These are phyloP conservation scores for Upupa epops DNA, from an alignment of 2,113 vertebrate species.

Conservation along the genomic window DNA sequence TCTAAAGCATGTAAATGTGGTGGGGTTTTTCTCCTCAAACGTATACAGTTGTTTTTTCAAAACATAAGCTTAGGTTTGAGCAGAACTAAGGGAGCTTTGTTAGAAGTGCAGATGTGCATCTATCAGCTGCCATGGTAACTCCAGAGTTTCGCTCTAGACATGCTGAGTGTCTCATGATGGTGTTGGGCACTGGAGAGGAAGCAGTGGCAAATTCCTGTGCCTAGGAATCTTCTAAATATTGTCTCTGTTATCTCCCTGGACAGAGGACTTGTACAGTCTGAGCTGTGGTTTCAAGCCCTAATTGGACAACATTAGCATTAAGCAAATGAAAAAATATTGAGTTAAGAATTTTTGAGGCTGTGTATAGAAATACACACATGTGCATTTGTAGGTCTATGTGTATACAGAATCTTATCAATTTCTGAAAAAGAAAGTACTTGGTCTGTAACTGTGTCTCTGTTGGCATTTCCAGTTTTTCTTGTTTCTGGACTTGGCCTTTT, in stretches of 20 bases:
- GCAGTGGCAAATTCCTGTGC: not conserved
- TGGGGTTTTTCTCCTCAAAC: not conserved
- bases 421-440: not conserved
- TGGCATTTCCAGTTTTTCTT: not conserved
- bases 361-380: not conserved
- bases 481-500: not conserved
- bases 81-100: not conserved
- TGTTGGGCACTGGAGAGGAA: rapidly evolving
- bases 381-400: not conserved
- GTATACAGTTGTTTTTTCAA: not conserved
- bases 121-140: not conserved
- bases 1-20: not conserved
- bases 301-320: not conserved
- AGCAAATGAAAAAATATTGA: not conserved
- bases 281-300: not conserved
- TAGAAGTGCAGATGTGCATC: not conserved
- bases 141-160: not conserved
- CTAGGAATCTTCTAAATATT: not conserved
- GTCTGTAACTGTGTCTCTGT: not conserved
- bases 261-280: not conserved
- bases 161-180: rapidly evolving
- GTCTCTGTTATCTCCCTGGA: not conserved
- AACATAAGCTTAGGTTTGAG: not conserved
- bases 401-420: not conserved
- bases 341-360: not conserved